A percentile compares a stretch with the other conserved stretches of the same genome.
phyloP scores from a whole-genome alignment of 1,140 invertebrate species.

The roundworm (Caenorhabditis elegans) region WBcel235 BX284606.5:6742001-6742500 shows the following conservation, averaged over 20 bases:
- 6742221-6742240: conserved; percentile 17
- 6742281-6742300: conserved; percentile 27
- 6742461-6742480: background rate
- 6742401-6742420: conserved; percentile 30
- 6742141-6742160: conserved; percentile 25
- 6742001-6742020: background rate
- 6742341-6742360: conserved; percentile 31
- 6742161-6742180: conserved; percentile 5
- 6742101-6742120: background rate
- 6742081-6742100: background rate
- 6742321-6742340: conserved; percentile 33
- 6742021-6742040: background rate
- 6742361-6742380: conserved; percentile 26
- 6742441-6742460: conserved; percentile 15
- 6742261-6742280: conserved; percentile 19
- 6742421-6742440: conserved; percentile 24
- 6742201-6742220: conserved; percentile 15
- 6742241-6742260: conserved; percentile 19
- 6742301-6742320: conserved; percentile 33
- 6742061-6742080: background rate
- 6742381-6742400: conserved; percentile 22
- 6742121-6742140: conserved; percentile 25
- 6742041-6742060: background rate
- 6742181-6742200: conserved; percentile 18
- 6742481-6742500: conserved; percentile 7